Evolutionary conservation across 2,113 vertebrate species (phyloP), one percentile per base, ranked within the genome.

Genomic region (Mustela lutreola): DNA sequence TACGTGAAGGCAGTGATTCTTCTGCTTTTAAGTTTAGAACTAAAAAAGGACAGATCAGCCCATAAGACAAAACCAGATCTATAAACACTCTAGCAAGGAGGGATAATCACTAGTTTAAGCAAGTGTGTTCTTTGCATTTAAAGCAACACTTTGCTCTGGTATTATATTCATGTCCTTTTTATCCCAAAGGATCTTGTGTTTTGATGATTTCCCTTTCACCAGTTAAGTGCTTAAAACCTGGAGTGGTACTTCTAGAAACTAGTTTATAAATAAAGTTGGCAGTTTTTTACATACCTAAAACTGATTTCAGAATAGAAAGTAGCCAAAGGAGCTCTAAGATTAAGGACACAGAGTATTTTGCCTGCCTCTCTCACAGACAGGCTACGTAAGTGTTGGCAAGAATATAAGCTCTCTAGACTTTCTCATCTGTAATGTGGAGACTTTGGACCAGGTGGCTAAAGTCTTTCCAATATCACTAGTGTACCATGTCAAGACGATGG

Each of bases 11-110:
- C 19, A 89, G 50, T 45, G 2, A 0, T 78, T 81, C 53, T 91
- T 92, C 67, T 78, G 28, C 58, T 1, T 50, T 95, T 94, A 45
- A 89, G 22, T 88, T 95, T 78, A 94, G 48, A 92, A 62, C 7
- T 45, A 67, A 63, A 18, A 73, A n/a, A 82, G 63, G 36, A 36
- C 45, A 56, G 11, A n/a, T 50, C 14, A 95, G 31, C 39, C 24
- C 3, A 36, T 18, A 45, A 50, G 22, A 63, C 0, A 53, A 95
- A 80, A 70, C 16, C 11, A 95, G 45, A 81, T 87, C 21, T 62
- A 7, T 50, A 65, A 84, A 19, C 15, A 42, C 24, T 10, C 2
- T 4, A 88, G 4, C 11, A 11, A 73, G 21, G 10, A 76, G 16
- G 1, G 12, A 21, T 36, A 4, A 80, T 84, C 9, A 22, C 4